These are phyloP conservation scores for Zophobas atratus DNA, from an alignment of 1,140 invertebrate genomes.

Conservation along the genomic window DNA sequence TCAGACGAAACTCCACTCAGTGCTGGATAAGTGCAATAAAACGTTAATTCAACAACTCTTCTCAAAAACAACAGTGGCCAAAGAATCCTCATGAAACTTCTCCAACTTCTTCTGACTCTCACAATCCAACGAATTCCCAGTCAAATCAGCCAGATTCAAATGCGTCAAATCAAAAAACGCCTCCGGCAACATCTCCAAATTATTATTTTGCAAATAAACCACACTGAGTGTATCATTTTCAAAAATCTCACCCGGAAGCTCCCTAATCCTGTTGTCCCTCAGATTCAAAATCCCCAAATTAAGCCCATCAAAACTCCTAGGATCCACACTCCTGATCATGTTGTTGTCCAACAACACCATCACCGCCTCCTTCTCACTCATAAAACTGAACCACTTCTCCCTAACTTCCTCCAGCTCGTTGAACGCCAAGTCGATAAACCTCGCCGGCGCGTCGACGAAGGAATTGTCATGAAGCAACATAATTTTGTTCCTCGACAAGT, in stretches of 20 bases:
- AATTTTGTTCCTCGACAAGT: conserved; percentile 6
- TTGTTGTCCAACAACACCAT: conserved; percentile 9
- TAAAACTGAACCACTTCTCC: conserved; percentile 2
- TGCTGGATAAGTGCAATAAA: too few species aligned
- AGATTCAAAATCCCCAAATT: conserved; percentile 4
- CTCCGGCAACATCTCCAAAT: conserved; percentile 4
- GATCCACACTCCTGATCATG: neutral
- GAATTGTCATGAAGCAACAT: neutral
- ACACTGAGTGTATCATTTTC: neutral
- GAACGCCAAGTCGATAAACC: neutral
- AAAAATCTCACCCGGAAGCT: neutral
- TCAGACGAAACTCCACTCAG: too few species aligned
- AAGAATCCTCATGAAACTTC: neutral
- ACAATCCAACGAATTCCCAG: conserved; percentile 7
- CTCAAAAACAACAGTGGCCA: neutral
- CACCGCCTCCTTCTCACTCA: neutral
- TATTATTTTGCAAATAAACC: neutral
- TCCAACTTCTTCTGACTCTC: neutral
- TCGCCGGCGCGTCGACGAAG: neutral
- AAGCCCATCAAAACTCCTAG: neutral
- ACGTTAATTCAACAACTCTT: neutral
- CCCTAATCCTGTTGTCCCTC: neutral
- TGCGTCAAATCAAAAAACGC: conserved; percentile 7
- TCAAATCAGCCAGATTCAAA: neutral
- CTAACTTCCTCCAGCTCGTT: neutral